A percentile compares a stretch with the other conserved stretches of the same genome.
phyloP scores from a whole-genome alignment of 2,113 vertebrate species.

The Oryzias curvinotus region DNA sequence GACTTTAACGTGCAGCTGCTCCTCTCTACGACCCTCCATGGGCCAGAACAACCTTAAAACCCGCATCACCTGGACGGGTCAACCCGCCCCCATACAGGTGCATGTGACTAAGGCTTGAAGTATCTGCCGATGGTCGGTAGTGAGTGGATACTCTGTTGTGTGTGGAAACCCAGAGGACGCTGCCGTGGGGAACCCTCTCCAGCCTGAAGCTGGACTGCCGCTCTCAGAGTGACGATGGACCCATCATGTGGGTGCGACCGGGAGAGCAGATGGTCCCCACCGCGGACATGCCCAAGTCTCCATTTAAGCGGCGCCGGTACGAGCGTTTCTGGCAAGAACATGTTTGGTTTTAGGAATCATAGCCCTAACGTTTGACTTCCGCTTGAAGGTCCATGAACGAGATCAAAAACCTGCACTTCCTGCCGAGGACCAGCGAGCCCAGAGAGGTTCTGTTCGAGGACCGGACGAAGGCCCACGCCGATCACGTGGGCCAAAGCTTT shows the following conservation, averaged over 20 bases:
- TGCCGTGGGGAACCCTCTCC: constrained; percentile 95
- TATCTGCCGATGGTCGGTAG: no score
- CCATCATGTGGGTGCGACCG: constrained; percentile 98
- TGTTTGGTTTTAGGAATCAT: not conserved
- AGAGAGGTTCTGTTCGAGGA: constrained; percentile 97
- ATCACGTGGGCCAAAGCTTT: constrained; percentile 96
- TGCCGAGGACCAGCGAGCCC: constrained; percentile 93
- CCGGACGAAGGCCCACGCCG: constrained; percentile 92
- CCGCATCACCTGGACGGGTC: no score
- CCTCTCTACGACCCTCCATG: no score
- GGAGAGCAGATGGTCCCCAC: constrained; percentile 99
- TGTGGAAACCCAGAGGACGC: constrained; percentile 83
- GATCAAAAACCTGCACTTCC: constrained; percentile 97
- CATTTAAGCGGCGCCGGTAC: constrained; percentile 95
- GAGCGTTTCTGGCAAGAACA: not conserved
- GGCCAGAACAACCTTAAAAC: no score
- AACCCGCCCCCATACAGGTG: no score
- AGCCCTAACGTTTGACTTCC: not conserved
- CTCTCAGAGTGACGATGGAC: constrained; percentile 95
- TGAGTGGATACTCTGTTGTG: not conserved
- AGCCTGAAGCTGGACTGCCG: constrained; percentile 92
- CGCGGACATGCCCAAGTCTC: constrained; percentile 98
- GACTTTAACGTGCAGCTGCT: no score
- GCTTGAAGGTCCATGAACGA: constrained; percentile 91
- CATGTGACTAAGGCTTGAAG: no score